These are phyloP conservation scores for Catalaphyllia jardinei DNA, from an alignment of 64 coral and sea anemone species.

Conservation along the genomic window DNA sequence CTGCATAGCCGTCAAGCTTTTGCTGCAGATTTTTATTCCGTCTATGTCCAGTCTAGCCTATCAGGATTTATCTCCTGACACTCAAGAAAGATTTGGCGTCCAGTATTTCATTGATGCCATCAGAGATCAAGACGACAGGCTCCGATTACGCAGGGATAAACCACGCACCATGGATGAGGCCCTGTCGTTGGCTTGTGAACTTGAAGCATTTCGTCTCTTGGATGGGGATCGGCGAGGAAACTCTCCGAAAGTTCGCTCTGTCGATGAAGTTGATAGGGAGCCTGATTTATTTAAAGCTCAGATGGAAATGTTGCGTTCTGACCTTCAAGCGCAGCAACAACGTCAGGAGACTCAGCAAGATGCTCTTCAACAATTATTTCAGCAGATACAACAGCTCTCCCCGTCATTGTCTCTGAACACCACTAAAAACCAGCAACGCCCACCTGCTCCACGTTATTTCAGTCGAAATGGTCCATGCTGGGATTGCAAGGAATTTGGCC, in stretches of 20 bases:
- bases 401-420: conserved; percentile 8
- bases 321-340: not conserved
- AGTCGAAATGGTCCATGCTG: not conserved
- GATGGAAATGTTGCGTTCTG: not conserved
- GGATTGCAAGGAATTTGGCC: conserved; percentile 29
- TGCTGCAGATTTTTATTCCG: conserved; percentile 48
- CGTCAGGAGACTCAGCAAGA: not conserved
- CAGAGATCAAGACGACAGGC: conserved; percentile 32
- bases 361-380: not conserved
- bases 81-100: conserved; percentile 63
- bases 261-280: conserved; percentile 1
- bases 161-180: conserved; percentile 29
- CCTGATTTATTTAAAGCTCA: conserved; percentile 15
- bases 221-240: not conserved
- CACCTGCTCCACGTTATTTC: not conserved
- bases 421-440: conserved; percentile 12
- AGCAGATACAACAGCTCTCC: conserved; percentile 7
- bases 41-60: conserved; percentile 47
- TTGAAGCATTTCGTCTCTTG: conserved; percentile 27
- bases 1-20: conserved; percentile 43
- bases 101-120: conserved; percentile 55
- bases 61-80: conserved; percentile 31
- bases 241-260: not conserved
- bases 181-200: conserved; percentile 27
- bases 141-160: conserved; percentile 42